phyloP scores from a whole-genome alignment of 2,113 vertebrate genomes.

The Sapajus apella region DNA sequence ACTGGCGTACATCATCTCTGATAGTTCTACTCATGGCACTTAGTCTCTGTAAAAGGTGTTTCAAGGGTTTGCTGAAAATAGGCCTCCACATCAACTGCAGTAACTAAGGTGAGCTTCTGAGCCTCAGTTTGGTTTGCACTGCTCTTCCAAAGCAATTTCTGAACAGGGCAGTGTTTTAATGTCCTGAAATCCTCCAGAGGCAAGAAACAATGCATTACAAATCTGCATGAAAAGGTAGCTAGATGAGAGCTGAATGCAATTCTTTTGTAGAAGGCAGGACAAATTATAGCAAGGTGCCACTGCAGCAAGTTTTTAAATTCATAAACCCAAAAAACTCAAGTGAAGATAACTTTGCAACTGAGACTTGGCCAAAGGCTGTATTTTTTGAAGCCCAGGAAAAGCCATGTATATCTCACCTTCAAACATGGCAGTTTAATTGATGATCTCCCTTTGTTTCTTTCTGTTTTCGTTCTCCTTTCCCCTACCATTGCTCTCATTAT shows the following conservation, averaged over 20 bases:
- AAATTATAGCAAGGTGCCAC: constrained; percentile 48
- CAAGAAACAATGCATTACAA: constrained; percentile 53
- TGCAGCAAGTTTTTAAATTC: constrained; percentile 55
- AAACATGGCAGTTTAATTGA: constrained; percentile 70
- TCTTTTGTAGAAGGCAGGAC: constrained; percentile 50
- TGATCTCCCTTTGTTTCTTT: constrained; percentile 71
- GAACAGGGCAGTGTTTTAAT: constrained; percentile 39
- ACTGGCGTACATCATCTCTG: background rate
- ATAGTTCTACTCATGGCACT: background rate
- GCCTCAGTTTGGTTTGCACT: background rate
- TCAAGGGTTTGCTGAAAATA: constrained; percentile 28
- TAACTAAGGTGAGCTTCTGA: background rate
- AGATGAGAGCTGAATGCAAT: constrained; percentile 33
- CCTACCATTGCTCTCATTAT: constrained; percentile 45
- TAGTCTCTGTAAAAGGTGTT: background rate
- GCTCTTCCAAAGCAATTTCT: background rate
- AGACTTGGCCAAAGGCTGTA: constrained; percentile 35
- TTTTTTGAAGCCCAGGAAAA: constrained; percentile 51
- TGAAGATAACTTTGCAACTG: constrained; percentile 6
- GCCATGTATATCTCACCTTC: constrained; percentile 60
- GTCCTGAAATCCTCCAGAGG: constrained; percentile 59
- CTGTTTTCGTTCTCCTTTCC: constrained; percentile 65
- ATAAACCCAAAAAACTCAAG: background rate
- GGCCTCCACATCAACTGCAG: background rate
- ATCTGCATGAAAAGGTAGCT: constrained; percentile 57